Evolutionary conservation across 2,888 invertebrate species (phyloP), one percentile per base, ranked within the genome.

Genomic region (Bombylius major): DNA sequence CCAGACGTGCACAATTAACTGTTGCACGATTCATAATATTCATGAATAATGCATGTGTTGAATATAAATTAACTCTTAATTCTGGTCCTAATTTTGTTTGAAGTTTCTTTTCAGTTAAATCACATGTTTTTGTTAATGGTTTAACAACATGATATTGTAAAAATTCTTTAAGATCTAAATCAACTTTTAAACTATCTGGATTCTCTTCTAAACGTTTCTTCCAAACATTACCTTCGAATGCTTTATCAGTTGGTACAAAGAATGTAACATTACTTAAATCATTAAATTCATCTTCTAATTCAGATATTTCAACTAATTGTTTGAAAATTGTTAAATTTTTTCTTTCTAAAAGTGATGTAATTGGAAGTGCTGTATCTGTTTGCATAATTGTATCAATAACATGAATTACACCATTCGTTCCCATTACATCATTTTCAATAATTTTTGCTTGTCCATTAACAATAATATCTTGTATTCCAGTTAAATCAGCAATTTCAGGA

Each of bases 381-480:
- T 84, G 77, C 49, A 86, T 67, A 34, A 86, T 78, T 5, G 78
- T 77, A 64, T 86, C 84, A 60, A 87, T 78, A 36, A 83, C 75
- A 67, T 87, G 84, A 36, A 87, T 67, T 4, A 87, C 84, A n/a
- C 87, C 87, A 70, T 87, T 86, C 4, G 81, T 83, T 12, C 79
- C 84, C 71, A 87, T 78, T 39, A 81, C 72, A 66, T 87, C 86
- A 5, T 75, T 69, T 56, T 77, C 77, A 8, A 77, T 67, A 34
- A 84, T 76, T 66, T 79, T 79, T 1, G 80, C 79, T 51, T 77
- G 75, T 14, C 79, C 77, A 62, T 80, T 80, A 34, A 84, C 77
- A 46, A 79, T 71, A 45, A 83, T 66, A 57, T 80, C 77, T 57
- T 78, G 77, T 36, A 78, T 76, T 6, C 71, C 69, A 0, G 62